phyloP scores from a whole-genome alignment of 2,113 vertebrate species.

The Microcebus lehilahytsara region DNA sequence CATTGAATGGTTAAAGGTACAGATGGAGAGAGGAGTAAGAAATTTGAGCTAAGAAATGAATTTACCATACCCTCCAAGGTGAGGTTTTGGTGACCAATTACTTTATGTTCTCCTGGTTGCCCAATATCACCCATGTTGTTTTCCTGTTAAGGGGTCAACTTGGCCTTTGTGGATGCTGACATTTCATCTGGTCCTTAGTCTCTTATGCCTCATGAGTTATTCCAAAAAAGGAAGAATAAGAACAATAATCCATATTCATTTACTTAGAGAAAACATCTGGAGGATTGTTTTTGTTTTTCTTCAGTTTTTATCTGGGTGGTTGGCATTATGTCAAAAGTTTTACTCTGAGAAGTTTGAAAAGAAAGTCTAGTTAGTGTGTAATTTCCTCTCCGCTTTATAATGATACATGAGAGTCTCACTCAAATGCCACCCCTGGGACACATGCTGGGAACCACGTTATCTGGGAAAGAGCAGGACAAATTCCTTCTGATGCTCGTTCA shows the following conservation, averaged over 20 bases:
- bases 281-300: constrained; percentile 60
- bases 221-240: not conserved
- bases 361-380: constrained; percentile 35
- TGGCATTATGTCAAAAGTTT: constrained; percentile 64
- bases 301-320: constrained; percentile 58
- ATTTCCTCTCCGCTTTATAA: constrained; percentile 54
- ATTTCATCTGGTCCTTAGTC: constrained; percentile 38
- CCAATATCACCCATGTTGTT: not conserved
- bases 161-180: not conserved
- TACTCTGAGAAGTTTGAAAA: constrained; percentile 53
- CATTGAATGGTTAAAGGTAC: not conserved
- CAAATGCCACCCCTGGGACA: constrained; percentile 11
- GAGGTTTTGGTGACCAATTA: not conserved
- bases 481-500: not conserved
- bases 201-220: not conserved
- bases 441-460: not conserved
- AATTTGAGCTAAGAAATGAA: not conserved
- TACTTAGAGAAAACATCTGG: constrained; percentile 73
- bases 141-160: not conserved
- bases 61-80: not conserved
- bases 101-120: not conserved
- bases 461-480: not conserved
- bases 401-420: constrained; percentile 24
- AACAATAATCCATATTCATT: constrained; percentile 9
- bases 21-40: not conserved